phyloP scores from a whole-genome alignment of 2,797 vertebrate genomes.

The Octomys mimax region DNA sequence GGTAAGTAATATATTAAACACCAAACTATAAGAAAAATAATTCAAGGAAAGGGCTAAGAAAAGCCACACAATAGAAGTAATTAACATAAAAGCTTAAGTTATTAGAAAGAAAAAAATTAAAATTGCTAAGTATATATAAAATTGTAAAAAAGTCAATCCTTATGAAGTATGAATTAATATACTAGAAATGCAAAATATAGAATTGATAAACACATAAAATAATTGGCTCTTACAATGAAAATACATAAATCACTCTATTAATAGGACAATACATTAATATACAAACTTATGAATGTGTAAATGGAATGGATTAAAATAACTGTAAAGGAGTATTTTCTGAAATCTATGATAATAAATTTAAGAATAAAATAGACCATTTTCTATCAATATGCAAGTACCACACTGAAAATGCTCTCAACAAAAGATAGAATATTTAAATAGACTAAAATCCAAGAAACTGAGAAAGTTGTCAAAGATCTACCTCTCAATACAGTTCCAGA shows the following conservation, averaged over 20 bases:
- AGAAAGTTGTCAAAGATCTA: constrained; percentile 77
- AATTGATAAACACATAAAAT: constrained; percentile 48
- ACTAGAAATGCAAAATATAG: neutral
- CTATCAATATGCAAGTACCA: constrained; percentile 62
- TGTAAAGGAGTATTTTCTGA: constrained; percentile 66
- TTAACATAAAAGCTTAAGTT: neutral
- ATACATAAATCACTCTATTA: constrained; percentile 34
- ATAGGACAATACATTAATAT: constrained; percentile 40
- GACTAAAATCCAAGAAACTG: constrained; percentile 67
- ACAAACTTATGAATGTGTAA: constrained; percentile 56
- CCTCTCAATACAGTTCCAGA: constrained; percentile 79
- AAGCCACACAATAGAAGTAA: neutral
- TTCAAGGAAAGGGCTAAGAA: neutral
- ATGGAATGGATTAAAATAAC: constrained; percentile 35
- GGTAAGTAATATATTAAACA: neutral
- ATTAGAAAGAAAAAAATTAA: neutral
- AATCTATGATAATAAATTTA: constrained; percentile 72
- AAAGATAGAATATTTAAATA: constrained; percentile 66
- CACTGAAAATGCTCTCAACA: constrained; percentile 46
- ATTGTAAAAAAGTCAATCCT: neutral
- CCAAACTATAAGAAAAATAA: neutral
- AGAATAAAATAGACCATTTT: constrained; percentile 64
- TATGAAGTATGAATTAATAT: neutral
- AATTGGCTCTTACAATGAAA: constrained; percentile 56
- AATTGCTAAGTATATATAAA: neutral